A percentile compares a stretch with the other conserved stretches of the same genome.
phyloP scores from a whole-genome alignment of 2,888 invertebrate species.

The Meghimatium bilineatum region DNA sequence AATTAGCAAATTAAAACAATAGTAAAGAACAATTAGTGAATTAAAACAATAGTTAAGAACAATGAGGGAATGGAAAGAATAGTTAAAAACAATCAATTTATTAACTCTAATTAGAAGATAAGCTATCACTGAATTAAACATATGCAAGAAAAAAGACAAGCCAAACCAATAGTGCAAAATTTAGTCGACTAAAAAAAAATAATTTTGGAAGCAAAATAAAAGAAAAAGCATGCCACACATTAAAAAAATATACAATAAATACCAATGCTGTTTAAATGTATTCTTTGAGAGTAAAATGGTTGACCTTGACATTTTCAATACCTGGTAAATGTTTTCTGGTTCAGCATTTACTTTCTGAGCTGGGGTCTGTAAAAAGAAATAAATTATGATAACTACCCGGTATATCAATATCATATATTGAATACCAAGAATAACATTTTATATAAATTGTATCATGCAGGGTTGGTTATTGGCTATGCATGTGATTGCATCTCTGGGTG shows the following conservation, averaged over 20 bases:
- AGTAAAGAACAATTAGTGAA: too few relatives aligned
- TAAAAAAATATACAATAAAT: not conserved
- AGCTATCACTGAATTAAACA: not conserved
- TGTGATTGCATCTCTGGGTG: too few relatives aligned
- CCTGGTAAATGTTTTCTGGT: constrained; percentile 55
- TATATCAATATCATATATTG: too few relatives aligned
- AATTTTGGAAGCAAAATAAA: not conserved
- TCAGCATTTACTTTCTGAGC: constrained; percentile 54
- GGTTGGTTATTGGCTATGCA: too few relatives aligned
- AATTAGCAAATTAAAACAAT: too few relatives aligned
- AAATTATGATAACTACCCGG: too few relatives aligned
- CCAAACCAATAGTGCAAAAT: not conserved
- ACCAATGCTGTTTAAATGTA: not conserved
- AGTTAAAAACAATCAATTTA: not conserved
- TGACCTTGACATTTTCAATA: constrained; percentile 21
- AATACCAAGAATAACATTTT: too few relatives aligned
- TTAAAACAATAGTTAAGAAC: too few relatives aligned
- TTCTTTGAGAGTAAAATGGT: not conserved
- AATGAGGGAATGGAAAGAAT: too few relatives aligned
- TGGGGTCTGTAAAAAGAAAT: constrained; percentile 13
- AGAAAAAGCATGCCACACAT: not conserved
- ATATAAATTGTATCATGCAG: too few relatives aligned
- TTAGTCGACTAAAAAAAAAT: too few relatives aligned
- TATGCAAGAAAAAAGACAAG: not conserved
- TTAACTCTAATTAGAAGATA: not conserved